Evolutionary conservation across 2,797 vertebrate genomes (phyloP), one percentile per base, ranked within the genome.

Genomic region (Silurus lanzhouensis): DNA sequence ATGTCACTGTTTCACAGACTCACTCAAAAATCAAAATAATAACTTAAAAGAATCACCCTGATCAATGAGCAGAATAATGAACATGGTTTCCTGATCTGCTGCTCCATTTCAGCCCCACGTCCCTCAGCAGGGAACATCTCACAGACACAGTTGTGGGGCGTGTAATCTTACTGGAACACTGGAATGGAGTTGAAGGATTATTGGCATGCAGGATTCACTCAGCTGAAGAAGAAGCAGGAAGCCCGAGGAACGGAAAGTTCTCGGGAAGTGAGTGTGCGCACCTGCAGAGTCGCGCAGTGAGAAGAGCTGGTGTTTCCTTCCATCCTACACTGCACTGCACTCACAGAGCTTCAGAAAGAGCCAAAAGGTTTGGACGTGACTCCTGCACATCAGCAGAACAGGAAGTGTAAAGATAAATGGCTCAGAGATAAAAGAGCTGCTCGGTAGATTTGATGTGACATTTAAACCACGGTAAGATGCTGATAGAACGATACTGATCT

Each of bases 271-370:
- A 83, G 57, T 64, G 25, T 63, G 81, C 44, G 64, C 80, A 82
- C 80, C 72, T 82, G 85, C 71, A 82, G 80, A 52, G 74, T 22
- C 19, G 7, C 46, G 68, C 20, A 66, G 60, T 80, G 81, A 72
- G 67, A 80, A 78, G 74, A 83, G 64, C 81, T 55, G 66, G 13
- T 27, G 57, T 20, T 9, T 31, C 81, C 48, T 70, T 78, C 57
- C 82, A 71, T 57, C 12, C 78, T n/a, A 87, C 66, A 82, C 63
- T 77, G 44, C 58, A 38, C 46, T 31, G 31, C 9, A 9, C 66
- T 81, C 75, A 20, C 70, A 20, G 25, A 5, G 61, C 57, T 85
- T 58, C 81, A 55, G 72, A 82, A 70, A 64, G 38, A 68, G 58
- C 76, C 77, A 77, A 25, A 88, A 83, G 19, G 12, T 48, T 81